Evolutionary conservation across 1,140 invertebrate genomes (phyloP), one percentile per base, ranked within the genome.

Genomic region (Drosophila subpulchrella): DNA sequence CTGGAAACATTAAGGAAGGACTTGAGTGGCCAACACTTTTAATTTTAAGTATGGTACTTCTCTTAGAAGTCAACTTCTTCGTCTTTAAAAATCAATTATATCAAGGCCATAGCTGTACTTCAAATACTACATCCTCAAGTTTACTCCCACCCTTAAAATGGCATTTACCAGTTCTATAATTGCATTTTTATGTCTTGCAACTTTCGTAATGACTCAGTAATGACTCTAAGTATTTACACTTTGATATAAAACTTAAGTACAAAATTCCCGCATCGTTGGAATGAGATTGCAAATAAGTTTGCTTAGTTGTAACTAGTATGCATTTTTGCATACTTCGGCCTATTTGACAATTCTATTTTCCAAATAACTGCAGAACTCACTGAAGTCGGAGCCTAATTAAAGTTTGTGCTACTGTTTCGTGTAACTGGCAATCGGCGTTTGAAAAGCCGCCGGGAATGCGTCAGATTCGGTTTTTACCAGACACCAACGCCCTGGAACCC

Each of bases 371-470:
- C 7, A 12, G 20, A 10, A 46, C 20, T 6, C 58, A 41, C 34
- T 38, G 32, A 24, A 39, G 27, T 8, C 32, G 48, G 17, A 5
- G 13, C 10, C 39, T 75, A 75, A 75, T 75, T 75, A 75, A 75
- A 65, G 46, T 62, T 65, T 65, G 59, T 75, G 65, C 59, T 44
- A 54, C 46, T 36, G 41, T 42, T 57, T 41, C 36, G 8, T 50
- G 55, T 55, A 63, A 61, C 55, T 74, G 56, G 24, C 44, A 41
- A 20, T 63, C 34, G 7, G 13, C 54, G 41, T 54, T 38, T 32
- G 38, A 57, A 50, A 38, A 15, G 50, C 44, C n/a, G 50, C 47
- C 30, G 27, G 3, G 38, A 46, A 41, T 54, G 51, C 39, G 73
- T 58, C 47, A 66, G 71, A 17, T 41, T 47, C 10, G 11, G 32